phyloP scores from a whole-genome alignment of 2,888 invertebrate genomes.

The Drosophila incognita region DNA sequence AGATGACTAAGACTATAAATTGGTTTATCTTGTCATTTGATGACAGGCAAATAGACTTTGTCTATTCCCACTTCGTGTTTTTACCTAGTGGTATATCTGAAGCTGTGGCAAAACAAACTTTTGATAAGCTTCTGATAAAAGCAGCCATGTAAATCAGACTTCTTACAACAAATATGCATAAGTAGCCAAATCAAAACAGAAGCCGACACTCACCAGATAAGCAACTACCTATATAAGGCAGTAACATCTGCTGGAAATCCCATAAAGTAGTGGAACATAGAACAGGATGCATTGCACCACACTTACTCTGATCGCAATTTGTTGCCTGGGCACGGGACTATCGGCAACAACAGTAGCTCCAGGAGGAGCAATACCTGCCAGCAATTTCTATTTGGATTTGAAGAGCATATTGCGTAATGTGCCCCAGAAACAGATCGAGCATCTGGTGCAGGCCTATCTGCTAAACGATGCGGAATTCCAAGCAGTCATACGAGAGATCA shows the following conservation, averaged over 20 bases:
- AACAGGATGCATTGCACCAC: conserved; percentile 49
- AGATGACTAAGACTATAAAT: conserved; percentile 68
- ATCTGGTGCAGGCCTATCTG: conserved; percentile 72
- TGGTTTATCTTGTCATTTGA: conserved; percentile 59
- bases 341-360: conserved; percentile 14
- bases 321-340: conserved; percentile 39
- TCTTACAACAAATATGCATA: conserved; percentile 48
- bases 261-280: conserved; percentile 1
- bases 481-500: conserved; percentile 73
- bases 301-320: conserved; percentile 30
- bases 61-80: conserved; percentile 32
- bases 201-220: conserved; percentile 40
- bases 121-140: conserved; percentile 40
- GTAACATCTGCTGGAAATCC: background rate
- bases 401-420: conserved; percentile 55
- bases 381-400: conserved; percentile 63
- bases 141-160: conserved; percentile 48
- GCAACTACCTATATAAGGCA: conserved; percentile 42
- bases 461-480: conserved; percentile 81
- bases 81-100: background rate
- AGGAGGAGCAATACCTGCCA: conserved; percentile 4
- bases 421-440: conserved; percentile 62
- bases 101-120: conserved; percentile 38
- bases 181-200: conserved; percentile 54
- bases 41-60: conserved; percentile 35